Evolutionary conservation across 2,113 vertebrate species (phyloP).

Genomic region (Salvelinus alpinus): DNA sequence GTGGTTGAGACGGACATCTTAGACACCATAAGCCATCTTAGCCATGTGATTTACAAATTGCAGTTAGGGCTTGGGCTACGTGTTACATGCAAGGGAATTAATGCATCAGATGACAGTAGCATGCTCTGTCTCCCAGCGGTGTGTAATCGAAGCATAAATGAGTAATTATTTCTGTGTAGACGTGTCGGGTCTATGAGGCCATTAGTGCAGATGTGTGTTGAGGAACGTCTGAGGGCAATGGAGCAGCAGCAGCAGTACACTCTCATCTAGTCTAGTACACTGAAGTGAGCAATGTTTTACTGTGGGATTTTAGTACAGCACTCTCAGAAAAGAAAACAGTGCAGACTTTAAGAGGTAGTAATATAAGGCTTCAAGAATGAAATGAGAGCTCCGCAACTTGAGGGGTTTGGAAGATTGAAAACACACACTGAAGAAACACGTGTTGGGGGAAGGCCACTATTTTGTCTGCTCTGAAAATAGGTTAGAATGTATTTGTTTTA

Average conservation of each 20-base stretch:
- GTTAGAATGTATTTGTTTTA: conserved; percentile 4
- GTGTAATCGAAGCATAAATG: conserved; percentile 38
- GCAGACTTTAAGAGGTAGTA: conserved; percentile 31
- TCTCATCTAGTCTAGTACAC: conserved; percentile 27
- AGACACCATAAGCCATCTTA: not conserved
- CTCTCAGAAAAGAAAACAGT: conserved; percentile 21
- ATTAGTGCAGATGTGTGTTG: conserved; percentile 39
- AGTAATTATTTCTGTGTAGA: conserved; percentile 41
- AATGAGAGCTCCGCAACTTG: not conserved
- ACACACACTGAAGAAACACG: conserved; percentile 20
- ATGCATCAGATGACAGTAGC: not conserved
- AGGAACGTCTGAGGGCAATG: conserved; percentile 25
- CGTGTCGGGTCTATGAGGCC: conserved; percentile 34
- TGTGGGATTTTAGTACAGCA: not conserved
- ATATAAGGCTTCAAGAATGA: conserved; percentile 46
- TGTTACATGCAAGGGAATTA: not conserved
- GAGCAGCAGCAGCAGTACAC: not conserved
- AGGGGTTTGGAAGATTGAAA: not conserved
- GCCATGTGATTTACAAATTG: not conserved
- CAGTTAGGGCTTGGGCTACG: not conserved
- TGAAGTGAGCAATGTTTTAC: conserved; percentile 38
- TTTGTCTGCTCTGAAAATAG: conserved; percentile 25
- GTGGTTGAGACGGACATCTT: not conserved
- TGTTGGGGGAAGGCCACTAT: not conserved
- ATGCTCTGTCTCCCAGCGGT: not conserved